A percentile compares a stretch with the other conserved stretches of the same genome.
Conservation (phyloP, 2,797 vertebrate genomes). For the Leptodactylus fallax region DNA sequence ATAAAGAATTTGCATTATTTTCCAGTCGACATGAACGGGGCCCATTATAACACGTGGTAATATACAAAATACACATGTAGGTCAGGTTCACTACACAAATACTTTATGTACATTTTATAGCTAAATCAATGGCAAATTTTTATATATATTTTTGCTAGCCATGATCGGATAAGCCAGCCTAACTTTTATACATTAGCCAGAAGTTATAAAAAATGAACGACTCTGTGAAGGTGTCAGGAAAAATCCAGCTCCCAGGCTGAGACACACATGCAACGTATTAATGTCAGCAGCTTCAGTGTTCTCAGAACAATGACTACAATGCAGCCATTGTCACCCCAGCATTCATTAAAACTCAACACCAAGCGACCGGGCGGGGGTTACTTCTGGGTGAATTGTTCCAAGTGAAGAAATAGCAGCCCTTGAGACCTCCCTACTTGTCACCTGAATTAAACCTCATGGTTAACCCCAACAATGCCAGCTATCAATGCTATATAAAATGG, state of each 20-base stretch:
- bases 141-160: not conserved
- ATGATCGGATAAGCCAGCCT: not conserved
- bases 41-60: not conserved
- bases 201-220: slow-evolving; percentile 64
- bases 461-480: slow-evolving; percentile 17
- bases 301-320: slow-evolving; percentile 48
- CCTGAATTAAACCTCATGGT: slow-evolving; percentile 44
- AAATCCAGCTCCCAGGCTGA: slow-evolving; percentile 45
- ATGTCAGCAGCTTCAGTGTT: slow-evolving; percentile 37
- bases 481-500: not conserved
- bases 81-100: slow-evolving; percentile 1
- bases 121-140: not conserved
- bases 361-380: slow-evolving; percentile 34
- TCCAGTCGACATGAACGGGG: too few relatives aligned
- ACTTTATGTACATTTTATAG: not conserved
- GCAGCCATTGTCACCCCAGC: slow-evolving; percentile 41
- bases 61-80: not conserved
- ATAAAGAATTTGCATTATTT: too few relatives aligned
- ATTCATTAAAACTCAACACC: slow-evolving; percentile 52
- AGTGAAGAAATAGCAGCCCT: slow-evolving; percentile 34
- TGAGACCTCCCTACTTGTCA: slow-evolving; percentile 35
- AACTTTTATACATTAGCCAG: not conserved
- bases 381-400: slow-evolving; percentile 53
- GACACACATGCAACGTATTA: slow-evolving; percentile 43
- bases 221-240: slow-evolving; percentile 36